These are phyloP conservation scores for Craniophora ligustri DNA, from an alignment of 2,888 invertebrate genomes.

Conservation along the genomic window DNA sequence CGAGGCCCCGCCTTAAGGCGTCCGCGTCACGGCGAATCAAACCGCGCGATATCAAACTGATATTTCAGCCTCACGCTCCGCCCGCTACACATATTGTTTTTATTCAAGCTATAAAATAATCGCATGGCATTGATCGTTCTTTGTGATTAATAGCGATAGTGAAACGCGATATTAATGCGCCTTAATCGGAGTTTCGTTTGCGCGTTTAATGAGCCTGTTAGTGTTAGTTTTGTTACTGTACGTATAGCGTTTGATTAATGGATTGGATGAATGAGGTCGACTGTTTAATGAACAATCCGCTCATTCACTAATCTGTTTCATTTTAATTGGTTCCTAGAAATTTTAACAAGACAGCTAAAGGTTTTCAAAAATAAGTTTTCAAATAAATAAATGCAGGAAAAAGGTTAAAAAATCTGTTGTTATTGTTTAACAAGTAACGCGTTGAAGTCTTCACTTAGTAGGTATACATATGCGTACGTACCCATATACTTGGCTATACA, in stretches of 20 bases:
- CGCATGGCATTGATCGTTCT: constrained; percentile 69
- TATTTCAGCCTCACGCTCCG: constrained; percentile 83
- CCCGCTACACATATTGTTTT: constrained; percentile 83
- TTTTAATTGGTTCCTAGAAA: constrained; percentile 41
- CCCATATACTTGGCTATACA: neutral
- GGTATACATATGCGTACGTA: too few relatives aligned
- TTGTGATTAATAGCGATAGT: constrained; percentile 68
- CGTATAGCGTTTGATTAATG: constrained; percentile 50
- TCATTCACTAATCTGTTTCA: constrained; percentile 40
- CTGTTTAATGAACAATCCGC: constrained; percentile 49
- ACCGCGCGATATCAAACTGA: constrained; percentile 85
- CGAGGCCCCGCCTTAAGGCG: constrained; percentile 83
- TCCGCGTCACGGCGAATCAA: constrained; percentile 85
- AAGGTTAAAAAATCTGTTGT: neutral
- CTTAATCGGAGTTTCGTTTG: constrained; percentile 56
- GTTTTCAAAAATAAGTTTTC: constrained; percentile 13
- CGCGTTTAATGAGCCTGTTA: constrained; percentile 60
- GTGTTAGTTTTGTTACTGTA: constrained; percentile 50
- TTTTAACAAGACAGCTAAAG: constrained; percentile 21
- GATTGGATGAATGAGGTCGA: constrained; percentile 47
- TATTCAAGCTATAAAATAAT: constrained; percentile 86
- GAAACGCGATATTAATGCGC: constrained; percentile 63
- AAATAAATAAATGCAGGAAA: neutral
- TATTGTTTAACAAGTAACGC: too few relatives aligned
- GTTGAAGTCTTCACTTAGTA: constrained; percentile 69